Conservation (phyloP, 2,797 vertebrate genomes). For the Argyrosomus regius region DNA sequence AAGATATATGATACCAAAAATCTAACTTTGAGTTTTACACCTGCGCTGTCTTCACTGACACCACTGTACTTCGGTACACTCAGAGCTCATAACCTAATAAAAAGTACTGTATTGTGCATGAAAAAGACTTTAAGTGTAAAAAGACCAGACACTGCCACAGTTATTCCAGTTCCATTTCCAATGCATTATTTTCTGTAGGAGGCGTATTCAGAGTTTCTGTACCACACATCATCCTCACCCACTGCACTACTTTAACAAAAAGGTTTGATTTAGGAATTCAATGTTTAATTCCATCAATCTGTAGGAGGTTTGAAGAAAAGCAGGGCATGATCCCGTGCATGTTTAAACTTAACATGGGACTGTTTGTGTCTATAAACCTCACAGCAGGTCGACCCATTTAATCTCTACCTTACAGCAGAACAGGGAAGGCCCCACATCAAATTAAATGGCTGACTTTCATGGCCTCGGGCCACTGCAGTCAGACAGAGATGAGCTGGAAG, state of each 20-base stretch:
- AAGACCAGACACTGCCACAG: not conserved
- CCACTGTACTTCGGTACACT: not conserved
- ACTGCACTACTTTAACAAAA: not conserved
- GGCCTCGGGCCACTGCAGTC: conserved; percentile 59
- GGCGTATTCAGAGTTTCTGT: not conserved
- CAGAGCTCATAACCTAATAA: not conserved
- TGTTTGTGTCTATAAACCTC: conserved; percentile 33
- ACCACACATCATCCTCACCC: not conserved
- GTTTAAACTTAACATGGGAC: conserved; percentile 49
- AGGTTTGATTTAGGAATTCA: not conserved
- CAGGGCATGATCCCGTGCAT: conserved; percentile 20
- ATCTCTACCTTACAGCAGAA: conserved; percentile 62
- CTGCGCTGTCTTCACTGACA: not conserved
- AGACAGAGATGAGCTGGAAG: conserved; percentile 70
- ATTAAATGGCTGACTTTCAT: conserved; percentile 73
- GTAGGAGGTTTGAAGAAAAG: conserved; percentile 6
- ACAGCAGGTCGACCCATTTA: conserved; percentile 39
- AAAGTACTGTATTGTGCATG: not conserved
- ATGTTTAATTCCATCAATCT: not conserved
- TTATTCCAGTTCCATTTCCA: too few species aligned
- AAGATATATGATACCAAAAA: not conserved
- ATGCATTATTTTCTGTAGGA: too few species aligned
- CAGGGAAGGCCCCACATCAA: conserved; percentile 57
- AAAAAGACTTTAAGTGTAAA: not conserved
- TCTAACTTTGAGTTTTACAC: not conserved